Evolutionary conservation across 2,797 vertebrate species (phyloP).

Genomic region (Periparus ater): DNA sequence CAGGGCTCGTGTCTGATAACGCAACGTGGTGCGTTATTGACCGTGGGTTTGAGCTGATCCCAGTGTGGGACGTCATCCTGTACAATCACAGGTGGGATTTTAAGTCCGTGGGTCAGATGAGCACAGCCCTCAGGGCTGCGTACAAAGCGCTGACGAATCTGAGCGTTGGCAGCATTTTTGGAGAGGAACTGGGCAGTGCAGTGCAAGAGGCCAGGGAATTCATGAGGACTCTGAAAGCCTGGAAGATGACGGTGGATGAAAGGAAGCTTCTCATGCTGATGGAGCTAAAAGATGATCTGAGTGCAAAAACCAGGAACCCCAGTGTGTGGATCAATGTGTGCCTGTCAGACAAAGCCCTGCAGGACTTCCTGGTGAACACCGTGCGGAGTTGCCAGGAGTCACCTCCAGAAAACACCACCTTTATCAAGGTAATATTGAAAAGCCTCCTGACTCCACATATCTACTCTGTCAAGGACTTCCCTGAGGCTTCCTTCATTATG

Average conservation of each 20-base stretch:
- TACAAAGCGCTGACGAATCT: conserved; percentile 19
- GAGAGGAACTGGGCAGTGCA: conserved; percentile 35
- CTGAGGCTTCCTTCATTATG: conserved; percentile 38
- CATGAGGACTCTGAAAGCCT: conserved; percentile 10
- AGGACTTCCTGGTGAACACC: conserved; percentile 41
- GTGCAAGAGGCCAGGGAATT: conserved; percentile 33
- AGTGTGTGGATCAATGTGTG: conserved; percentile 56
- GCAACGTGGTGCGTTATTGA: conserved; percentile 72
- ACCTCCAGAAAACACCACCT: neutral
- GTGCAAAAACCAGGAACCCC: neutral
- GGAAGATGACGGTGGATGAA: conserved; percentile 18
- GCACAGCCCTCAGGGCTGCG: neutral
- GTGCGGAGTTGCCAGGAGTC: neutral
- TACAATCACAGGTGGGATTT: conserved; percentile 59
- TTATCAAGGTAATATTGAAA: conserved; percentile 34
- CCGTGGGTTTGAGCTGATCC: conserved; percentile 50
- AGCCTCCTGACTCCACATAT: conserved; percentile 63
- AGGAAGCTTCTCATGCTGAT: conserved; percentile 10
- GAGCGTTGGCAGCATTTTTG: neutral
- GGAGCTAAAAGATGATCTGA: conserved; percentile 15
- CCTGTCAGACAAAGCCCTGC: conserved; percentile 47
- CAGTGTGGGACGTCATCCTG: conserved; percentile 72
- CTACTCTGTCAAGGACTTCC: conserved; percentile 45
- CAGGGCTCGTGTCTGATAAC: conserved; percentile 54
- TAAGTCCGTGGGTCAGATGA: neutral